Evolutionary conservation across 2,113 vertebrate genomes (phyloP), one percentile per base, ranked within the genome.

Genomic region (Lucifuga dentata): DNA sequence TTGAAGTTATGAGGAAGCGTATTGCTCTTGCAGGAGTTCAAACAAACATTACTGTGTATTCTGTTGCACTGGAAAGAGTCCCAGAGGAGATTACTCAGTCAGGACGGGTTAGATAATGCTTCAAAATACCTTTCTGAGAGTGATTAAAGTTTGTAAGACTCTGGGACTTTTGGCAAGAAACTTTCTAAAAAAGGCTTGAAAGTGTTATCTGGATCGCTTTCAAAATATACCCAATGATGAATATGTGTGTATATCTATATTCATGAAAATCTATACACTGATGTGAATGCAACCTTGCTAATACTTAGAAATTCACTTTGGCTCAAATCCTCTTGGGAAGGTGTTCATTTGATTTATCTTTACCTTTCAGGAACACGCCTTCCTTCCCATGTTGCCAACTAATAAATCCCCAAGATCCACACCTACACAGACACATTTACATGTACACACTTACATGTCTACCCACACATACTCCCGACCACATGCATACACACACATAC

Each of bases 271-370:
- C 45, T 67, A 19, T 41, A 66, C 20, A 21, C 62, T 39, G 39
- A 50, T 45, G 20, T 29, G 60, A 20, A 53, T 57, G 46, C 53
- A 71, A 56, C 61, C 40, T 11, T 23, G 20, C 49, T 60, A 53
- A 78, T 62, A 63, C 60, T 67, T 21, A 1, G 40, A 75, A 66
- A 58, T 59, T 72, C 36, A 20, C 38, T 64, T 45, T 39, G 35
- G 19, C 48, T 64, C 36, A 55, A 56, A 69, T 57, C 38, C 21
- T 76, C 76, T 33, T 38, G 29, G 33, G 72, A 52, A 70, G 38
- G 43, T 41, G 39, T 71, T 76, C 41, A 70, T 77, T 73, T 86
- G 69, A 86, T 87, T 83, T 85, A 86, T 87, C 69, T 60, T 66
- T 70, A 62, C 76, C 72, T 79, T 81, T 76, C 67, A 84, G 58